Conservation (phyloP, 2,113 vertebrate genomes). For the Ictalurus punctatus region DNA sequence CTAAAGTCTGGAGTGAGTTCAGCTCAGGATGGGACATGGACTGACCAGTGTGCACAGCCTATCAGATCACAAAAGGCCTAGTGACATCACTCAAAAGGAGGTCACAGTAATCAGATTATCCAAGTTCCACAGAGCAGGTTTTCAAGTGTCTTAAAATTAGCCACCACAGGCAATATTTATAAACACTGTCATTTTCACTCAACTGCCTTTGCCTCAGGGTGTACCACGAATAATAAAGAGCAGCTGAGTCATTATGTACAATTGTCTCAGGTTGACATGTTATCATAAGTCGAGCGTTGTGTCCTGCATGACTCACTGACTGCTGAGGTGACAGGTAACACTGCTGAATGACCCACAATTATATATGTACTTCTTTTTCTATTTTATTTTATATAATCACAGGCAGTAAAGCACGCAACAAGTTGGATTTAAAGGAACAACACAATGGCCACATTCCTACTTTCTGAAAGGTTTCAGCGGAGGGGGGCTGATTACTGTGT, state of each 20-base stretch:
- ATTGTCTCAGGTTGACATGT: neutral
- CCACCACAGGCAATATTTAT: slow-evolving; percentile 23
- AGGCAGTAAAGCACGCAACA: slow-evolving; percentile 41
- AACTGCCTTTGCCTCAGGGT: slow-evolving; percentile 13
- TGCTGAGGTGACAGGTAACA: slow-evolving; percentile 12
- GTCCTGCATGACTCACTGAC: slow-evolving; percentile 2
- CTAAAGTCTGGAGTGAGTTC: slow-evolving; percentile 52
- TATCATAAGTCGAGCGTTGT: neutral
- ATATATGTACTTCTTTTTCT: slow-evolving; percentile 3
- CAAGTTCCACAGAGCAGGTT: slow-evolving; percentile 45
- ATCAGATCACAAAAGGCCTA: slow-evolving; percentile 61
- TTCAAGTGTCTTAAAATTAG: slow-evolving; percentile 43
- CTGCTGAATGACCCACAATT: slow-evolving; percentile 10
- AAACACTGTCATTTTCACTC: slow-evolving; percentile 6
- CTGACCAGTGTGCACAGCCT: slow-evolving; percentile 57
- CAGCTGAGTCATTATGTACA: slow-evolving; percentile 3
- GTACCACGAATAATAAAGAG: neutral
- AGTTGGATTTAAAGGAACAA: neutral
- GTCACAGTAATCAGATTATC: slow-evolving; percentile 72
- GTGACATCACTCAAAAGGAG: slow-evolving; percentile 66
- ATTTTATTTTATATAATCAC: neutral
- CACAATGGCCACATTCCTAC: neutral
- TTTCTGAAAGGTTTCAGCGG: neutral
- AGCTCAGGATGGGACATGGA: slow-evolving; percentile 48
- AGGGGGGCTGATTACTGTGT: slow-evolving; percentile 16